Conservation (phyloP, 2,888 invertebrate species). For the Caenorhabditis sp. region DNA sequence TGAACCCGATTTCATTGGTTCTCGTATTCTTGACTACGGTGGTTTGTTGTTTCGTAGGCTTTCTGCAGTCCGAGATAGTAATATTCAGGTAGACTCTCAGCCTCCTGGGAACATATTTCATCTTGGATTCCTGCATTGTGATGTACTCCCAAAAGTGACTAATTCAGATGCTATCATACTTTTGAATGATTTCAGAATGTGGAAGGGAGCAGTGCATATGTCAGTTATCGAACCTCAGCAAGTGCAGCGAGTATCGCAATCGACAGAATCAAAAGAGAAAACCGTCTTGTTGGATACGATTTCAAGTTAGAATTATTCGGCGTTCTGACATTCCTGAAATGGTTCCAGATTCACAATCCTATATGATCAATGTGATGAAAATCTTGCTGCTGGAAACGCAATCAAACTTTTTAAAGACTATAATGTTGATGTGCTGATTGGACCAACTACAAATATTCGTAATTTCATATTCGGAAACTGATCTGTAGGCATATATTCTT, state of each 20-base stretch:
- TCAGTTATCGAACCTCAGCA: conserved; percentile 61
- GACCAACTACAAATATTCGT: conserved; percentile 76
- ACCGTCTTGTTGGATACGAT: conserved; percentile 51
- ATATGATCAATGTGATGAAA: conserved; percentile 74
- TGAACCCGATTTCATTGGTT: neutral
- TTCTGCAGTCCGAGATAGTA: neutral
- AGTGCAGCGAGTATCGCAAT: conserved; percentile 66
- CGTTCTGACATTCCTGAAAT: neutral
- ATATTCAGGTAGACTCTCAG: conserved; percentile 36
- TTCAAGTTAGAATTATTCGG: conserved; percentile 47
- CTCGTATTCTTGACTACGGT: neutral
- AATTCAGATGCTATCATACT: conserved; percentile 9
- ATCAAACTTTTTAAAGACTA: conserved; percentile 60
- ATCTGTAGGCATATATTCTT: neutral
- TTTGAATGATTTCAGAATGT: conserved; percentile 35
- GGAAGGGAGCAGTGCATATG: conserved; percentile 40
- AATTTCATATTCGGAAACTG: neutral
- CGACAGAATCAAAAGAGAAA: conserved; percentile 62
- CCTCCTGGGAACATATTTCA: conserved; percentile 57
- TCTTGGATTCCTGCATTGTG: conserved; percentile 62
- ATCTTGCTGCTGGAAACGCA: conserved; percentile 70
- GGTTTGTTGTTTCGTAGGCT: neutral
- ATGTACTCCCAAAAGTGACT: conserved; percentile 59
- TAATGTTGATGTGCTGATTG: conserved; percentile 74
- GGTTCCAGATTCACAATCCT: conserved; percentile 47